Conservation (phyloP, 2,797 vertebrate genomes). For the Micropoecilia bifurca region DNA sequence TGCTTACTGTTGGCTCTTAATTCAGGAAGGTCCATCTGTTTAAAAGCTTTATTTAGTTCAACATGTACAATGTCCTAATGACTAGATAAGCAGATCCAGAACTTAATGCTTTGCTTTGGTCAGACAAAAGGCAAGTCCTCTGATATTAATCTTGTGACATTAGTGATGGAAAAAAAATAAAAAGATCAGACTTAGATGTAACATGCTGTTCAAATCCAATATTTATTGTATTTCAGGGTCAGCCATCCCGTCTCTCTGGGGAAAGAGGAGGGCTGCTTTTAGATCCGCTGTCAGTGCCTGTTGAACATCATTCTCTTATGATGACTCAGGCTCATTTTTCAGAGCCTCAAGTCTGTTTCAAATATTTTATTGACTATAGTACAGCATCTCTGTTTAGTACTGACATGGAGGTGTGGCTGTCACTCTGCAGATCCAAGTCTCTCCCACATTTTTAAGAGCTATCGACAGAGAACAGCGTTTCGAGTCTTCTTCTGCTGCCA, state of each 20-base stretch:
- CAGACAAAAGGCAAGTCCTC: conserved; percentile 18
- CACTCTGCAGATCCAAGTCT: conserved; percentile 22
- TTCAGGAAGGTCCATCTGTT: conserved; percentile 19
- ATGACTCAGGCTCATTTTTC: conserved; percentile 23
- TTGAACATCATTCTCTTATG: conserved; percentile 27
- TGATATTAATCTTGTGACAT: background rate
- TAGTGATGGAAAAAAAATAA: background rate
- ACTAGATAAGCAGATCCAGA: conserved; percentile 8
- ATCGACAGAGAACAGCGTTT: conserved; percentile 23
- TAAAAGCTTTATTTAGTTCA: conserved; percentile 13
- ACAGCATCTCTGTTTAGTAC: conserved; percentile 38
- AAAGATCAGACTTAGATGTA: conserved; percentile 9
- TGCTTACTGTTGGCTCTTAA: background rate
- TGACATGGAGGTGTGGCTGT: conserved; percentile 29
- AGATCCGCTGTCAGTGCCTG: background rate
- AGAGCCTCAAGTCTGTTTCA: conserved; percentile 28
- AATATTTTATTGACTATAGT: conserved; percentile 41
- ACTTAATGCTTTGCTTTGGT: conserved; percentile 9
- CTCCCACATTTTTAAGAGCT: conserved; percentile 12
- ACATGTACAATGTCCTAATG: conserved; percentile 7
- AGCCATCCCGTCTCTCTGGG: conserved; percentile 5
- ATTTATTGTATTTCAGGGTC: conserved; percentile 11
- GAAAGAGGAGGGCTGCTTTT: conserved; percentile 3
- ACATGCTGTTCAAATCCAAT: conserved; percentile 5
- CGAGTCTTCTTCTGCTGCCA: conserved; percentile 25